Evolutionary conservation across 1,140 invertebrate genomes (phyloP).

Genomic region (Macrobrachium nipponense): DNA sequence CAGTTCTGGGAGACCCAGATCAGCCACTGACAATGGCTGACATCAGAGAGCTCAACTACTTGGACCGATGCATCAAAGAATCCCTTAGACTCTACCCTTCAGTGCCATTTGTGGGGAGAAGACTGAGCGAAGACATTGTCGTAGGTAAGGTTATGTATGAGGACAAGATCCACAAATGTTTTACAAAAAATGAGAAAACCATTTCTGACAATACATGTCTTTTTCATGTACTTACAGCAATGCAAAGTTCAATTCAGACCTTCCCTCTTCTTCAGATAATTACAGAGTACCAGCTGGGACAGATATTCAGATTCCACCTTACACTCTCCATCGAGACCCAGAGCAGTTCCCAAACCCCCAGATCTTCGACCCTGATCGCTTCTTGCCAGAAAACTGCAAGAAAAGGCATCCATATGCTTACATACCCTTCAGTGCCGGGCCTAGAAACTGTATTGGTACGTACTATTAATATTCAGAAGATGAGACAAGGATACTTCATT

Average conservation of each 20-base stretch:
- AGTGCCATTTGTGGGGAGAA: conserved; percentile 82
- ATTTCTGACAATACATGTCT: no score
- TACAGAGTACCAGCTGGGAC: conserved; percentile 76
- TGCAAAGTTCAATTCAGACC: background rate
- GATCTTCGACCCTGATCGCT: conserved; percentile 91
- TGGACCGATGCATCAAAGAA: conserved; percentile 84
- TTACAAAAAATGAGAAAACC: background rate
- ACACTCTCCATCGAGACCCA: conserved; percentile 80
- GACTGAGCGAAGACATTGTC: conserved; percentile 77
- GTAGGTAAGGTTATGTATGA: conserved; percentile 65
- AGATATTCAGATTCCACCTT: conserved; percentile 76
- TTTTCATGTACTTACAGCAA: background rate
- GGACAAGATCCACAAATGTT: no score
- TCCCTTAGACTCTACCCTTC: conserved; percentile 82
- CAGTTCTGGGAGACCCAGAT: conserved; percentile 76
- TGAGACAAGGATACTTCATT: no score
- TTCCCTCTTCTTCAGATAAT: conserved; percentile 66
- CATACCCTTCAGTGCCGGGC: conserved; percentile 76
- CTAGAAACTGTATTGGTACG: conserved; percentile 81
- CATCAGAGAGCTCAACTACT: conserved; percentile 84
- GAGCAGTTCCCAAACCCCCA: conserved; percentile 86
- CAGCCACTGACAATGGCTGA: conserved; percentile 81
- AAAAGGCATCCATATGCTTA: conserved; percentile 74
- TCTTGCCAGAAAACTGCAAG: conserved; percentile 80
- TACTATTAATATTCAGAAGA: conserved; percentile 32